A percentile compares a stretch with the other conserved stretches of the same genome.
These are phyloP conservation scores for Varroa destructor DNA, from an alignment of 1,140 invertebrate species.

Conservation along the genomic window DNA sequence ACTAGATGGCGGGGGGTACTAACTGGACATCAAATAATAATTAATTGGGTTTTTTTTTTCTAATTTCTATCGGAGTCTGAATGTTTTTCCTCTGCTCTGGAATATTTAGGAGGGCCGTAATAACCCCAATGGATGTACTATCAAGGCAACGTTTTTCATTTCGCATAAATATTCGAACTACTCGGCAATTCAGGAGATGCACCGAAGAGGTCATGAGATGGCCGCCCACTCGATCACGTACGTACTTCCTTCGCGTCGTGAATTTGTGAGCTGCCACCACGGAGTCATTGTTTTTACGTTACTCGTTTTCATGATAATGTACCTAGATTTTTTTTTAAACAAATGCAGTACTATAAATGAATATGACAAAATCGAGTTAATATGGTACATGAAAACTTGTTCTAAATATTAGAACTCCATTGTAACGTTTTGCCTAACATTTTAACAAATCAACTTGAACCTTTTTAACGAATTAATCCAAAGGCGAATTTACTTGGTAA, in stretches of 20 bases:
- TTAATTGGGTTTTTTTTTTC: no score
- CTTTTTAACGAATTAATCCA: no score
- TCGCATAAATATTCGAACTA: slow-evolving; percentile 94
- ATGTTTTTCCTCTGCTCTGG: no score
- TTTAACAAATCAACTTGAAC: no score
- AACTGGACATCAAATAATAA: no score
- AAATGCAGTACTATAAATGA: not conserved
- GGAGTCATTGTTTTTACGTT: not conserved
- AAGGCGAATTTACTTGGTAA: no score
- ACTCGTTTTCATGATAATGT: not conserved
- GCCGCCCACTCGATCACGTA: slow-evolving; percentile 75
- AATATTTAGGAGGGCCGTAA: slow-evolving; percentile 49
- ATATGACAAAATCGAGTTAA: no score
- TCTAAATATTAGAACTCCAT: no score
- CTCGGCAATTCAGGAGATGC: slow-evolving; percentile 74
- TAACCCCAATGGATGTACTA: slow-evolving; percentile 85
- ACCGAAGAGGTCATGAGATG: slow-evolving; percentile 82
- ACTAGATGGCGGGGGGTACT: no score
- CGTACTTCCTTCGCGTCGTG: slow-evolving; percentile 15
- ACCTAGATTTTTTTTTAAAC: slow-evolving; percentile 16
- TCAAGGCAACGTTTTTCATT: slow-evolving; percentile 82
- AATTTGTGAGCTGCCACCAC: not conserved
- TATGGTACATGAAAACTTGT: no score
- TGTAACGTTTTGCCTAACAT: no score
- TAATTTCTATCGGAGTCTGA: no score